These are phyloP conservation scores for Vanacampus margaritifer DNA, from an alignment of 2,113 vertebrate species.

Conservation along the genomic window DNA sequence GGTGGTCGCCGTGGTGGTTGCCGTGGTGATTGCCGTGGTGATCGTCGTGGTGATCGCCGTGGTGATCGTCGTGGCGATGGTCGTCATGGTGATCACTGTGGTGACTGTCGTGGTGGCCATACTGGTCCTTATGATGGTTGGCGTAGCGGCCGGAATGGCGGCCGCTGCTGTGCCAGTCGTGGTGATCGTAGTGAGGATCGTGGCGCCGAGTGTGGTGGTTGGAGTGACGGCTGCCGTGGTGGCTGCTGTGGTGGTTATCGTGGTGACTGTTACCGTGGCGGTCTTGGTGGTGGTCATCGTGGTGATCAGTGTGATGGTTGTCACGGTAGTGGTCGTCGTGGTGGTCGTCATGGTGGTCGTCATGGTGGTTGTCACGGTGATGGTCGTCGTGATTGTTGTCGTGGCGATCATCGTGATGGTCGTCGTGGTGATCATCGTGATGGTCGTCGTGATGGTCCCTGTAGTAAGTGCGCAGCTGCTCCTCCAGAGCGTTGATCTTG, in stretches of 20 bases:
- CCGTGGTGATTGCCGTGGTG: too few species aligned
- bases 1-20: too few species aligned
- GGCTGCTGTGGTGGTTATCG: not conserved
- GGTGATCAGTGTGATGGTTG: slow-evolving; percentile 13
- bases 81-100: slow-evolving; percentile 47
- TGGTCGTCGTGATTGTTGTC: slow-evolving; percentile 48
- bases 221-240: not conserved
- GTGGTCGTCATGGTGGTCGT: slow-evolving; percentile 18
- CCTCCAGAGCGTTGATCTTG: slow-evolving; percentile 76
- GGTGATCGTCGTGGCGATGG: slow-evolving; percentile 54
- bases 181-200: slow-evolving; percentile 3
- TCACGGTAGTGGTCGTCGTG: slow-evolving; percentile 40
- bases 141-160: slow-evolving; percentile 8
- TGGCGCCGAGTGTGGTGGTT: not conserved
- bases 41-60: slow-evolving; percentile 35
- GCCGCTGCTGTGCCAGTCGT: not conserved
- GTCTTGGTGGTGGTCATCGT: slow-evolving; percentile 39
- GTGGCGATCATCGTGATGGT: slow-evolving; percentile 13
- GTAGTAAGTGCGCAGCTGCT: slow-evolving; percentile 73
- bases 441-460: slow-evolving; percentile 23
- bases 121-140: too few species aligned
- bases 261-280: slow-evolving; percentile 32
- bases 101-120: too few species aligned
- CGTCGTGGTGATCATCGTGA: slow-evolving; percentile 3
- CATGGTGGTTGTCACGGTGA: slow-evolving; percentile 53